Conservation (phyloP, 2,113 vertebrate genomes). For the Daphoenositta chrysoptera region DNA sequence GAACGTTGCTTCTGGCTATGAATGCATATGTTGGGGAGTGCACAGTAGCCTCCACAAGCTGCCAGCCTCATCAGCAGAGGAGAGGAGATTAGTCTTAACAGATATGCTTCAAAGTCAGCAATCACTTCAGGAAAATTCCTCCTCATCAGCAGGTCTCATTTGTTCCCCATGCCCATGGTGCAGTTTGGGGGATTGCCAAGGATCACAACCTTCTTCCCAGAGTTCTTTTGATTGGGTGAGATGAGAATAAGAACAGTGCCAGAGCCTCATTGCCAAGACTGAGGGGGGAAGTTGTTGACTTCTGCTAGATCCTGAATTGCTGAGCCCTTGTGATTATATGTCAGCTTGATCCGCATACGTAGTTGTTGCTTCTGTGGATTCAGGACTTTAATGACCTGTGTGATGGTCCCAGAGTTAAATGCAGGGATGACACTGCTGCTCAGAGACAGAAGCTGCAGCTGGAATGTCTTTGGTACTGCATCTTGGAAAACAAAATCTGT, state of each 20-base stretch:
- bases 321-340: slow-evolving; percentile 96
- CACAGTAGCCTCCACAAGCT: slow-evolving; percentile 75
- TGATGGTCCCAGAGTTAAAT: slow-evolving; percentile 94
- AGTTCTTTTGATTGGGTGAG: slow-evolving; percentile 88
- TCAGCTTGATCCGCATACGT: slow-evolving; percentile 98
- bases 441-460: slow-evolving; percentile 99
- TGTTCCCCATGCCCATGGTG: slow-evolving; percentile 83
- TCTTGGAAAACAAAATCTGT: slow-evolving; percentile 99
- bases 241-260: slow-evolving; percentile 71
- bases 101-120: slow-evolving; percentile 76
- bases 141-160: slow-evolving; percentile 73
- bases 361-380: slow-evolving; percentile 99
- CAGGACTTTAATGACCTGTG: slow-evolving; percentile 98
- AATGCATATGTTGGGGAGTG: slow-evolving; percentile 68
- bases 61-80: slow-evolving; percentile 70
- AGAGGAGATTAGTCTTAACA: slow-evolving; percentile 72
- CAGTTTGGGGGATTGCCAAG: slow-evolving; percentile 73
- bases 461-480: slow-evolving; percentile 99
- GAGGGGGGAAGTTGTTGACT: slow-evolving; percentile 98
- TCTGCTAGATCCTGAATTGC: slow-evolving; percentile 97
- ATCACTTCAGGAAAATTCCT: slow-evolving; percentile 73
- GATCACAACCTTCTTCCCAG: slow-evolving; percentile 85
- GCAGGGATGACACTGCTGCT: slow-evolving; percentile 96
- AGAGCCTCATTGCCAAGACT: slow-evolving; percentile 95
- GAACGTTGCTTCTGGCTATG: slow-evolving; percentile 73